Conservation (phyloP, 1,140 invertebrate species). For the Aplysia californica region DNA sequence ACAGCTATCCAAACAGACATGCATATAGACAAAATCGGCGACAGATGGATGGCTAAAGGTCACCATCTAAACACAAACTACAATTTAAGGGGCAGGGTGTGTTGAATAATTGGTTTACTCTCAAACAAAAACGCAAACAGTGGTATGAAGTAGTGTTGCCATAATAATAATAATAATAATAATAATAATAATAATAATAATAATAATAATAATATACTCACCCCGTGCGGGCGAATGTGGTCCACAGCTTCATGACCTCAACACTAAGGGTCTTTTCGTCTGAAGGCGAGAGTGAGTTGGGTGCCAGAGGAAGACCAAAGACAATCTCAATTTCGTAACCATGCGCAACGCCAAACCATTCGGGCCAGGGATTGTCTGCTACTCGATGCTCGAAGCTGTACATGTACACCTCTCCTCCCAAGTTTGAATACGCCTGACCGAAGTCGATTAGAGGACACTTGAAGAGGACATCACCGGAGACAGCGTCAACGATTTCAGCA, state of each 20-base stretch:
- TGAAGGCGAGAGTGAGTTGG: constrained; percentile 82
- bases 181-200: too few relatives aligned
- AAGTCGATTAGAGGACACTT: constrained; percentile 53
- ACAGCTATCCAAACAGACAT: too few relatives aligned
- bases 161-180: too few relatives aligned
- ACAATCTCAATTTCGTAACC: constrained; percentile 95
- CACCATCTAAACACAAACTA: too few relatives aligned
- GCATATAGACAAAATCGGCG: too few relatives aligned
- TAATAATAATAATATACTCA: constrained; percentile 76
- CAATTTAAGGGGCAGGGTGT: too few relatives aligned
- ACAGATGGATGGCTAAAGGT: too few relatives aligned
- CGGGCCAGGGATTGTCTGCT: constrained; percentile 85
- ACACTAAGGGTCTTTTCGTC: constrained; percentile 85
- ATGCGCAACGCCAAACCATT: constrained; percentile 95
- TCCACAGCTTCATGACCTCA: constrained; percentile 92
- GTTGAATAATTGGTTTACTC: too few relatives aligned
- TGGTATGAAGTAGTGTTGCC: too few relatives aligned
- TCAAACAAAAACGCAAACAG: too few relatives aligned
- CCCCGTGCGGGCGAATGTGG: constrained; percentile 95
- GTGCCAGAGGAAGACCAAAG: constrained; percentile 87
- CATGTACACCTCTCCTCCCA: constrained; percentile 39
- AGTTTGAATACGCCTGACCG: constrained; percentile 23
- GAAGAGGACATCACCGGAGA: constrained; percentile 47
- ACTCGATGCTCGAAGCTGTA: constrained; percentile 47
- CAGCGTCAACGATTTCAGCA: background rate